Evolutionary conservation across 1,140 invertebrate species (phyloP).

Genomic region (Euwallacea similis): DNA sequence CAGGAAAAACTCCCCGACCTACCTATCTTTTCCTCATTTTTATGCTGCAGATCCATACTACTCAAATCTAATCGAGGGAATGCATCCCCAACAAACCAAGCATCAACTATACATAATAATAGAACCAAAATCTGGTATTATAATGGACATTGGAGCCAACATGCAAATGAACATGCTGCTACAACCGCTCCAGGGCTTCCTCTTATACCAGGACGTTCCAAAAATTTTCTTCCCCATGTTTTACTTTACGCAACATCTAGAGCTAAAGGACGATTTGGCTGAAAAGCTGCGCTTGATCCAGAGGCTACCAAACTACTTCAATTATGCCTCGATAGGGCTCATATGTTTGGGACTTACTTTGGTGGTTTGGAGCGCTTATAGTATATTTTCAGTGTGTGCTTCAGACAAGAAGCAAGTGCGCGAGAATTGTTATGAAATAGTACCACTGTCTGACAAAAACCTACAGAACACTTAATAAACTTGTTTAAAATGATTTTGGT

Average conservation of each 20-base stretch:
- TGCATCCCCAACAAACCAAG: slow-evolving; percentile 52
- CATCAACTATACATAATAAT: slow-evolving; percentile 73
- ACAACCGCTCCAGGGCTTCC: slow-evolving; percentile 62
- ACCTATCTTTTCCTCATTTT: slow-evolving; percentile 80
- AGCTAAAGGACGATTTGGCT: slow-evolving; percentile 44
- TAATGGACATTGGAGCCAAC: slow-evolving; percentile 57
- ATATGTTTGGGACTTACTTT: slow-evolving; percentile 28
- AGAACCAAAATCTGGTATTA: slow-evolving; percentile 63
- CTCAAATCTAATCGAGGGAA: slow-evolving; percentile 57
- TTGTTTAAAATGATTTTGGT: too few species aligned
- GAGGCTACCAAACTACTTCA: slow-evolving; percentile 44
- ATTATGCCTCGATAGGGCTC: slow-evolving; percentile 34
- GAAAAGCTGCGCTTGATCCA: slow-evolving; percentile 44
- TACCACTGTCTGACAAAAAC: too few species aligned
- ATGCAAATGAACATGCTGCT: slow-evolving; percentile 78
- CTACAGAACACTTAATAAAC: too few species aligned
- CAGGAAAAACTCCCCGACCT: slow-evolving; percentile 69
- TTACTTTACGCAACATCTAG: slow-evolving; percentile 48
- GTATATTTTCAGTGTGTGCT: slow-evolving; percentile 25
- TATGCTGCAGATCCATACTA: slow-evolving; percentile 67
- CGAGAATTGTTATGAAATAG: too few species aligned
- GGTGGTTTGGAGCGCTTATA: slow-evolving; percentile 36
- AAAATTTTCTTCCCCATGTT: slow-evolving; percentile 49
- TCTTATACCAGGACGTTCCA: slow-evolving; percentile 55
- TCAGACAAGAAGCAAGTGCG: neutral